Base-by-base conservation (phyloP, 1,140 invertebrate species). In the Cardiocondyla obscurior region DNA sequence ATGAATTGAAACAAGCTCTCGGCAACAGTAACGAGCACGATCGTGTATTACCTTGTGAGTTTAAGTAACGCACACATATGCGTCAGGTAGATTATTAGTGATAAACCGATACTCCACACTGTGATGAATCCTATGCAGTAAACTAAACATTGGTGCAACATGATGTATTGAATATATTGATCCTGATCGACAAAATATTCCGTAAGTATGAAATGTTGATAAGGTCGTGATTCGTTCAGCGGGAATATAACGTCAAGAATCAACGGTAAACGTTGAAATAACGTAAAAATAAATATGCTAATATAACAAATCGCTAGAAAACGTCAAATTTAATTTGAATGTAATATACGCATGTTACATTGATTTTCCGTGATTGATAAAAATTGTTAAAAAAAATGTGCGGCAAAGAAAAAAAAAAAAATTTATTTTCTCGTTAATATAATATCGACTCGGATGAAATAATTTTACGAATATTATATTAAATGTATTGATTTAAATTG, bases 171-270 rank as follows among this genome's bases (percentile, higher is more conserved):
- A 10, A 82, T 33, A 49, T 82, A 82, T 82, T 82, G 62, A 12
- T 82, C 55, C 6, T 39, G 67, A 36, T 10, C 49, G 0, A 82
- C 2, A 60, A 82, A 82, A 19, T 62, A 62, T 76, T 76, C 81
- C 5, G 22, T 10, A 6, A 30, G 30, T 0, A 30, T 10, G 10
- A 51, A 0, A 39, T 39, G 6, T 5, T 16, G 69, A 51, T 12
- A 16, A 3, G 81, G 42, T 0, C 81, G 81, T 49, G 81, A 76
- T 60, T 42, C 51, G 1, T 82, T 82, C 2, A 82, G 28, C 33
- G 81, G 70, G 19, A 28, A 44, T 2, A 82, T 30, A 7, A 76
- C 6, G 8, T 82, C 33, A 30, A 82, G 70, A 7, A 82, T 49
- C 8, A 70, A 3, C 0, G 77, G 51, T 3, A 57, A 3, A 22